Base-by-base conservation (phyloP, 2,888 invertebrate genomes). In the Pristionchus mayeri region DNA sequence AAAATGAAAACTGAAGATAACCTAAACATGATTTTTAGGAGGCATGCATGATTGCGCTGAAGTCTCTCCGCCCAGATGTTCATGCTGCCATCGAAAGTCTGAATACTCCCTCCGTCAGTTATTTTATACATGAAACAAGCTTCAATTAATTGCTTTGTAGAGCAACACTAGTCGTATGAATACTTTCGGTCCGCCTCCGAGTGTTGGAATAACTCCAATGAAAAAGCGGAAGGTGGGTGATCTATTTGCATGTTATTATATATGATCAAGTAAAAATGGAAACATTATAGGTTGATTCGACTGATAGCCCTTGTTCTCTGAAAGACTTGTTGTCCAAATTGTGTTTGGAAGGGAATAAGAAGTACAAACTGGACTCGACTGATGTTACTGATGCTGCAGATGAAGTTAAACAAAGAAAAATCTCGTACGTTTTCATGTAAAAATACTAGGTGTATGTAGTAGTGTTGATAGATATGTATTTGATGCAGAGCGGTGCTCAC, bases 1-100 rank as follows among this genome's bases (percentile, higher is more conserved):
- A 44, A 9, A 44, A 9, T 44, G 44, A 9, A 9, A 44, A 44
- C 7, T 44, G 44, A 9, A 44, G 44, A 44, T 44, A 9, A 44
- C 13, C n/a, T 16, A 2, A 21, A 34, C 1, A 37, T 37, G 30
- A 34, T 24, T 30, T 37, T 21, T n/a, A 82, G 82, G 82, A 67
- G 50, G 82, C 82, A 13, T 40, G 48, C 30, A 9, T 52, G 30
- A 11, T 30, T 4, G 82, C 82, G 18, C 27, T 82, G 6, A 27
- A 37, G 11, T 30, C 48, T 27, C 82, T 82, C 44, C 82, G 82
- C 48, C 82, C 82, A 11, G 82, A 82, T 27, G 16, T 82, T 21
- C 3, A 13, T 30, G 34, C 63, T 16, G 63, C 30, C 4, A n/a
- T 57, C 9, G 21, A 21, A 11, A 16, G 1, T 34, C 30, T 2